Conservation (phyloP, 2,113 vertebrate genomes). For the Vulpes ferrilata region DNA sequence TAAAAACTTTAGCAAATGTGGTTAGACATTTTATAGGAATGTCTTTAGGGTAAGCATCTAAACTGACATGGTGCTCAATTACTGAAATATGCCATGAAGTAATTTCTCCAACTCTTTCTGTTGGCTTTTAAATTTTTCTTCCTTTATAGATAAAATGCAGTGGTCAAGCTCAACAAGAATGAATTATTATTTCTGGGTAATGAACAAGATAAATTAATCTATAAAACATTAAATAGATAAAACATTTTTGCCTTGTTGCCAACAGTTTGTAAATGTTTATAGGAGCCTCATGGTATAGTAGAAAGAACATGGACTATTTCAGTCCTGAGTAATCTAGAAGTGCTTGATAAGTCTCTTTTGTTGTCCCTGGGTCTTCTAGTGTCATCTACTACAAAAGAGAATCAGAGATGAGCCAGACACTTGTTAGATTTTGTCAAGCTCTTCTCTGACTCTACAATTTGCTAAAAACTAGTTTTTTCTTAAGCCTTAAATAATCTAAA, state of each 20-base stretch:
- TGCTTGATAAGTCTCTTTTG: conserved; percentile 21
- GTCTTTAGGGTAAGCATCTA: conserved; percentile 24
- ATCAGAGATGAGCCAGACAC: background rate
- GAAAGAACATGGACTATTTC: conserved; percentile 52
- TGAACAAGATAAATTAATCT: conserved; percentile 59
- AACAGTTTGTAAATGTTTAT: conserved; percentile 54
- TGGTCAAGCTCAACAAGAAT: conserved; percentile 19
- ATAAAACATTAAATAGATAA: conserved; percentile 59
- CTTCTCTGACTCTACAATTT: conserved; percentile 21
- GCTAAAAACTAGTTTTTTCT: background rate
- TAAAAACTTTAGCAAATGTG: conserved; percentile 45
- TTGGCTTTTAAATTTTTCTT: conserved; percentile 12
- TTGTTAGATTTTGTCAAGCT: conserved; percentile 12
- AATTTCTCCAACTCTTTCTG: conserved; percentile 30
- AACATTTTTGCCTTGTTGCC: conserved; percentile 55
- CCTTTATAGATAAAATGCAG: conserved; percentile 49
- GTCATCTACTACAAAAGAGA: background rate
- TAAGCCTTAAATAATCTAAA: conserved; percentile 2
- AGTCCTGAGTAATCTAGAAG: conserved; percentile 36
- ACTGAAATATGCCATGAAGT: background rate
- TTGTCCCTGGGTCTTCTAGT: background rate
- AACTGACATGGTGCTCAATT: conserved; percentile 15
- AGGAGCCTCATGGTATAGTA: background rate
- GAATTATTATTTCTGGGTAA: conserved; percentile 64
- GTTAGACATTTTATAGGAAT: conserved; percentile 19